Conservation (phyloP, 2,113 vertebrate genomes). For the Hippocampus guttulatus region DNA sequence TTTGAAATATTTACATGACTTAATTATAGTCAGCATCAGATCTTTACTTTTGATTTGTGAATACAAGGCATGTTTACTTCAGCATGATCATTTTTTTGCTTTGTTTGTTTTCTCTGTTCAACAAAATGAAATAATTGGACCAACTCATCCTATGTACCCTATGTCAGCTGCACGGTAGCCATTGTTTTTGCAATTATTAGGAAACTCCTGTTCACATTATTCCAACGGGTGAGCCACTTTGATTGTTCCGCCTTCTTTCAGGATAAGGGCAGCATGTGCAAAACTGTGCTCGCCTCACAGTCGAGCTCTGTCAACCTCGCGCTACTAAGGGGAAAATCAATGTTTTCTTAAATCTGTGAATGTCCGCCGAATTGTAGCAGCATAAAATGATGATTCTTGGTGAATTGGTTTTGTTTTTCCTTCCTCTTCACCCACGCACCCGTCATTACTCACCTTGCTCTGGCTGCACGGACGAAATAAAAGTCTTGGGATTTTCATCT, state of each 20-base stretch:
- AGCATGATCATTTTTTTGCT: background rate
- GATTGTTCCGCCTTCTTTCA: background rate
- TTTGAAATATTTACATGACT: too few relatives aligned
- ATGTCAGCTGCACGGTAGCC: background rate
- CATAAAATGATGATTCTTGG: background rate
- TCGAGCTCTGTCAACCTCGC: background rate
- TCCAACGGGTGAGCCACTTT: background rate
- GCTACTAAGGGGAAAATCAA: background rate
- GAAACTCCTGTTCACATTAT: background rate
- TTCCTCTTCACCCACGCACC: slow-evolving; percentile 2
- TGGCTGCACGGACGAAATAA: slow-evolving; percentile 3
- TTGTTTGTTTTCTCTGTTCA: background rate
- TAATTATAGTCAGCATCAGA: too few relatives aligned
- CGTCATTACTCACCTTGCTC: slow-evolving; percentile 3
- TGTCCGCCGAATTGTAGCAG: background rate
- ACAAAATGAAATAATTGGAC: background rate
- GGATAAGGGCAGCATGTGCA: background rate
- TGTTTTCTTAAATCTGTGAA: background rate
- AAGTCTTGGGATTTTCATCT: slow-evolving; percentile 4
- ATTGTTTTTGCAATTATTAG: background rate
- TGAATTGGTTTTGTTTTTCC: background rate
- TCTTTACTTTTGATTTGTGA: too few relatives aligned
- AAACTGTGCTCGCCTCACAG: background rate
- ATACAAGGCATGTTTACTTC: too few relatives aligned
- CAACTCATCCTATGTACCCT: background rate